Base-by-base conservation (phyloP, 2,113 vertebrate species). In the Amblyornis subalaris region DNA sequence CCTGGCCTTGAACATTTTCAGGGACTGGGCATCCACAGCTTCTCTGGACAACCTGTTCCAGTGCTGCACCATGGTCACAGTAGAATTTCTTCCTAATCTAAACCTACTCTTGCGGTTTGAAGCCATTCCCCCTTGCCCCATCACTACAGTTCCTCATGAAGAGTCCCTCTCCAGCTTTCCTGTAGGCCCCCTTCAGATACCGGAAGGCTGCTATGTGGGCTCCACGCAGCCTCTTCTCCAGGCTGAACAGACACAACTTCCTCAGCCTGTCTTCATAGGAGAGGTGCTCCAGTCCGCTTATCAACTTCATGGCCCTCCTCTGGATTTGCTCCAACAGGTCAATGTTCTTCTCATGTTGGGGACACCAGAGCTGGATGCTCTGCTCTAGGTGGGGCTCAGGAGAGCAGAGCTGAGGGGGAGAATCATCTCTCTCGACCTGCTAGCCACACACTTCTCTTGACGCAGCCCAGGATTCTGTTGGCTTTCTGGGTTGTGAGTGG, bases 401-500 rank as follows among this genome's bases (percentile, higher is more conserved):
- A 48, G 35, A 75, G 12, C 25, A 61, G 17, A 61, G 17, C 1
- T 69, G 14, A 58, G 60, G 14, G 21, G 17, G 6, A 69, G 3
- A 61, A 69, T 69, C 29, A 21, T 2, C 13, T 54, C 54, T 44
- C 47, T 54, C 0, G 2, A 54, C 12, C 47, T 35, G 29, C 47
- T 54, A 29, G 54, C 17, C 40, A 47, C 40, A 47, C 18, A 29
- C 3, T 40, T 20, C 77, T 67, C 25, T 67, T 54, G 21, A 47
- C 42, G 25, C 47, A 54, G 54, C 31, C n/a, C 20, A 69, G 40
- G 47, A 40, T 26, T 35, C 17, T 0, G 0, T 1, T 35, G 29
- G 40, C 35, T 47, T 53, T 82, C 47, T 48, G n/a, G 62, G 47
- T 7, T 61, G 20, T 10, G 13, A 53, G 24, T n/a, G 9, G 7